phyloP scores from a whole-genome alignment of 2,888 invertebrate genomes.

The Lasiommata megera region DNA sequence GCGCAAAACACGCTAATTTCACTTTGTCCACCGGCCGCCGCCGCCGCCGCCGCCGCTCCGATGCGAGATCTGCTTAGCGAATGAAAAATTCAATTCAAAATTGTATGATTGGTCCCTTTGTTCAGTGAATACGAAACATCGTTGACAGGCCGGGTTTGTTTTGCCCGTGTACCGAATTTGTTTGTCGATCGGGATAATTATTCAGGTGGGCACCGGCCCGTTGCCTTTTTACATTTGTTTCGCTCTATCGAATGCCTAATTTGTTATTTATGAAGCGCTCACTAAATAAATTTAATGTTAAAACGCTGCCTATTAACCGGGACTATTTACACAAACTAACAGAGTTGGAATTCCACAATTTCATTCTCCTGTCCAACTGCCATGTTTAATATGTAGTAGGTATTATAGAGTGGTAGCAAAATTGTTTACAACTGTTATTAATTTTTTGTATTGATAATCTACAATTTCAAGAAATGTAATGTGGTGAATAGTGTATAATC shows the following conservation, averaged over 20 bases:
- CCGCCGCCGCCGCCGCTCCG: constrained; percentile 16
- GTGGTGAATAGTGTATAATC: too few species aligned
- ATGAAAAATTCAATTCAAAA: constrained; percentile 37
- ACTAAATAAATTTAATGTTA: not conserved
- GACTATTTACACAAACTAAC: too few species aligned
- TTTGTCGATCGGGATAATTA: constrained; percentile 29
- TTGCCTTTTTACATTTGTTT: constrained; percentile 21
- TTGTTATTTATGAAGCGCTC: constrained; percentile 11
- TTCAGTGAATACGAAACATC: constrained; percentile 32
- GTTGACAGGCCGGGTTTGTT: constrained; percentile 30
- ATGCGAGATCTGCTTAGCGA: constrained; percentile 34
- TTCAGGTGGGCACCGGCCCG: constrained; percentile 10
- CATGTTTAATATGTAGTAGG: too few species aligned
- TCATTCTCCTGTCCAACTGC: not conserved
- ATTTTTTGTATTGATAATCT: too few species aligned
- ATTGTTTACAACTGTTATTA: too few species aligned
- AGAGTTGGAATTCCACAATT: not conserved
- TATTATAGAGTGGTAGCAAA: too few species aligned
- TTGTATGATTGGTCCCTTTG: constrained; percentile 40
- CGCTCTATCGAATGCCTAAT: constrained; percentile 11
- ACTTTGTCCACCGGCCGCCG: constrained; percentile 31
- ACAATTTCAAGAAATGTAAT: too few species aligned
- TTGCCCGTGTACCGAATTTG: constrained; percentile 27
- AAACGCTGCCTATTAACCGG: too few species aligned
- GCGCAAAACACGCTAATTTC: constrained; percentile 38